Percentiles rank a stretch among this genome's conserved stretches.
Conservation (phyloP, 2,113 vertebrate genomes). For the Myodes glareolus region DNA sequence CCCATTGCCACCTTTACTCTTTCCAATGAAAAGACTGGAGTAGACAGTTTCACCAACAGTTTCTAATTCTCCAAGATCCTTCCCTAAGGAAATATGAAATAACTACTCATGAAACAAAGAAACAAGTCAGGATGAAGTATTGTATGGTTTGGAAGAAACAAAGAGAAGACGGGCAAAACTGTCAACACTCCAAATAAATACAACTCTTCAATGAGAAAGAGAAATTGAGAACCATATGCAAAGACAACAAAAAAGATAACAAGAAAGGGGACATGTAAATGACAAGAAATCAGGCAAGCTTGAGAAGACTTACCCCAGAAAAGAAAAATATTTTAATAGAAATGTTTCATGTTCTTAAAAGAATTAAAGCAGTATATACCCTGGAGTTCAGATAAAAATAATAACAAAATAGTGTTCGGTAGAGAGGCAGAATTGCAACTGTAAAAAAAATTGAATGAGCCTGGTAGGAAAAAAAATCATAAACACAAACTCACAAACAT, state of each 20-base stretch:
- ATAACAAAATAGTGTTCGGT: slow-evolving; percentile 5
- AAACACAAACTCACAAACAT: not conserved
- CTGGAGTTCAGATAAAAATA: not conserved
- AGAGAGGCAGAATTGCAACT: slow-evolving; percentile 1
- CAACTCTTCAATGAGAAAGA: not conserved
- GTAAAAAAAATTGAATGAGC: not conserved
- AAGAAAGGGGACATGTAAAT: not conserved
- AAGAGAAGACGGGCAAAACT: not conserved
- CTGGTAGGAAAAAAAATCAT: not conserved
- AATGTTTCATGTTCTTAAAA: not conserved
- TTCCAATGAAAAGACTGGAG: not conserved
- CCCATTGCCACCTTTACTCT: not conserved
- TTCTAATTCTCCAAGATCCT: not conserved
- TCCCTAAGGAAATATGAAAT: not conserved
- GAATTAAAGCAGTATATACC: not conserved
- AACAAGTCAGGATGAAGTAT: not conserved
- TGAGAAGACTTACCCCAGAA: not conserved
- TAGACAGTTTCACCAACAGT: not conserved
- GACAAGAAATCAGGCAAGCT: not conserved
- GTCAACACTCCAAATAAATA: not conserved
- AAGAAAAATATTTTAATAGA: slow-evolving; percentile 34
- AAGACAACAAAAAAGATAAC: not conserved
- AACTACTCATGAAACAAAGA: not conserved
- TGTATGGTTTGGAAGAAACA: not conserved
- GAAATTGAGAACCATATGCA: not conserved